Evolutionary conservation across 2,797 vertebrate genomes (phyloP).

Genomic region (Pangasius sanitwongsei): DNA sequence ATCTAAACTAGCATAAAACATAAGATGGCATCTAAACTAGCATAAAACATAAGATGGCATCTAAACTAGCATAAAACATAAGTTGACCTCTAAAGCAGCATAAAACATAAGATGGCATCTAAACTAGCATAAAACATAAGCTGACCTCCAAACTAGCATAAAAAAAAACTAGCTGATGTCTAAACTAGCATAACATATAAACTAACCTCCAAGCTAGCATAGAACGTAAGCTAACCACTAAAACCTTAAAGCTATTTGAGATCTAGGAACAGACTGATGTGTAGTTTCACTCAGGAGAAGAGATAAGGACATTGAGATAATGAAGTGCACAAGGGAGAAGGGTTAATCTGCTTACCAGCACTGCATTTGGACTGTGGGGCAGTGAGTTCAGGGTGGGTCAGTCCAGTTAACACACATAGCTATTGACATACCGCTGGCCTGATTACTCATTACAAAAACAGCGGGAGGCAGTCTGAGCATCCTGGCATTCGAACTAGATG

Average conservation of each 20-base stretch:
- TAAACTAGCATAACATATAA: not conserved
- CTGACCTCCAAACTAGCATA: not conserved
- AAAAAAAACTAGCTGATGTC: not conserved
- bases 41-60: not conserved
- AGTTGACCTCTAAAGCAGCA: not conserved
- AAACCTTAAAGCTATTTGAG: not conserved
- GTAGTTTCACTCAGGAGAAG: constrained; percentile 7
- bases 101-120: not conserved
- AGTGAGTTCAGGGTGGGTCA: constrained; percentile 46
- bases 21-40: not conserved
- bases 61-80: not conserved
- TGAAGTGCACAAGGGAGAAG: not conserved
- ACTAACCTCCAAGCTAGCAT: not conserved
- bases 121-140: not conserved
- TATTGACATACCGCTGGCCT: constrained; percentile 58
- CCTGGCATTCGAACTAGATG: constrained; percentile 44
- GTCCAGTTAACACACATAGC: constrained; percentile 50
- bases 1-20: not conserved
- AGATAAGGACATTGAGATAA: constrained; percentile 29
- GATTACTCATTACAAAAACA: constrained; percentile 61
- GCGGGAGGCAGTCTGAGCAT: constrained; percentile 52
- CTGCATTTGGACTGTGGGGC: constrained; percentile 31
- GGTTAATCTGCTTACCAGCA: constrained; percentile 53
- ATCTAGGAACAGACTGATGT: constrained; percentile 22
- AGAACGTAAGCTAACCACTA: not conserved